Evolutionary conservation across 1,140 invertebrate species (phyloP).

Genomic region (Drosophila sp.): DNA sequence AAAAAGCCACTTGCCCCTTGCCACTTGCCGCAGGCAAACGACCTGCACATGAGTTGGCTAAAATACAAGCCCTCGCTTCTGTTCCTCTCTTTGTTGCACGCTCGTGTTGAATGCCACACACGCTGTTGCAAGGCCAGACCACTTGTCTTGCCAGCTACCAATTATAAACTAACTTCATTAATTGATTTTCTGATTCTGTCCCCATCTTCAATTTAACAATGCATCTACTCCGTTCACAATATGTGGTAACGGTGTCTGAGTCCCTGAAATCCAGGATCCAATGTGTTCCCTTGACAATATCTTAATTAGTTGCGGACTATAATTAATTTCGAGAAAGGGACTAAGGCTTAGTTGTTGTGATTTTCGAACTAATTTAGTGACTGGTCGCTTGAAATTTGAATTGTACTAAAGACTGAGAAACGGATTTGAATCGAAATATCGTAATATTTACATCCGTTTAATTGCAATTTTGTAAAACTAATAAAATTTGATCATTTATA

Average conservation of each 20-base stretch:
- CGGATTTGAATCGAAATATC: no score
- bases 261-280: not conserved
- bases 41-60: constrained; percentile 25
- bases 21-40: no score
- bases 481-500: no score
- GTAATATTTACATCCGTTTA: no score
- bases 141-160: constrained; percentile 20
- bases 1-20: constrained; percentile 63
- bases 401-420: no score
- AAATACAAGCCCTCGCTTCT: constrained; percentile 3
- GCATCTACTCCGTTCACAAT: not conserved
- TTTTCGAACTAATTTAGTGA: no score
- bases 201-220: constrained; percentile 4
- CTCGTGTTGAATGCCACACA: constrained; percentile 51
- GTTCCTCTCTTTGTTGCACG: constrained; percentile 35
- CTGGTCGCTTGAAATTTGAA: no score
- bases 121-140: not conserved
- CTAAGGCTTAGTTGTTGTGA: no score
- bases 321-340: not conserved
- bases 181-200: constrained; percentile 44
- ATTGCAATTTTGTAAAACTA: no score
- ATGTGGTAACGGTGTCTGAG: not conserved
- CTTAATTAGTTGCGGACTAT: constrained; percentile 3
- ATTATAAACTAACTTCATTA: constrained; percentile 31
- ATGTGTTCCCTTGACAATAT: constrained; percentile 1